Percentiles rank a stretch among this genome's conserved stretches.
Evolutionary conservation across 2,888 invertebrate genomes (phyloP).

Genomic region (Xylota sylvarum): DNA sequence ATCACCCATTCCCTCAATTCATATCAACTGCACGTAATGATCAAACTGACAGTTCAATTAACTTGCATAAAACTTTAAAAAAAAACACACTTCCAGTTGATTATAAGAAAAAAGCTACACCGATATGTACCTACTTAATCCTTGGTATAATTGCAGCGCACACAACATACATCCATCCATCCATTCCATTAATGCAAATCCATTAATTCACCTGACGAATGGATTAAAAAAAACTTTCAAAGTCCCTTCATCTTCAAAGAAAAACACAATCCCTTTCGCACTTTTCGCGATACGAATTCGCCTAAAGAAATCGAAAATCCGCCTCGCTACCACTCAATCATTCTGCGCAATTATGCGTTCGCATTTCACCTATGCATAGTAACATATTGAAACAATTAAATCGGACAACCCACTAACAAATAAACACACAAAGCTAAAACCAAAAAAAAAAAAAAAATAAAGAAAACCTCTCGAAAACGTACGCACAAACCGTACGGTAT

Average conservation of each 20-base stretch:
- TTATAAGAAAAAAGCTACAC: not conserved
- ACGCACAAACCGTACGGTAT: constrained; percentile 53
- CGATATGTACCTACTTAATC: constrained; percentile 14
- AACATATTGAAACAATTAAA: constrained; percentile 74
- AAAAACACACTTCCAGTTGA: not conserved
- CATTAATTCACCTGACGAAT: constrained; percentile 54
- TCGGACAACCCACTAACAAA: constrained; percentile 69
- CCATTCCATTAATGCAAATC: constrained; percentile 41
- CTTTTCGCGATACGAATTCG: not conserved
- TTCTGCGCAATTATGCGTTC: constrained; percentile 70
- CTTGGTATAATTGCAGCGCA: constrained; percentile 19
- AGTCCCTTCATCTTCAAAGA: constrained; percentile 32
- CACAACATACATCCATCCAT: too few relatives aligned
- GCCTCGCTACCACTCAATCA: constrained; percentile 41
- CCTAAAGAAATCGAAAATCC: constrained; percentile 3
- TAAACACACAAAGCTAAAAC: constrained; percentile 39
- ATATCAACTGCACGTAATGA: constrained; percentile 19
- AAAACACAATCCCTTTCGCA: constrained; percentile 26
- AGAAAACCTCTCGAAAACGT: constrained; percentile 24
- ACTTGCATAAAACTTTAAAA: constrained; percentile 7
- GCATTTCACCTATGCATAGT: constrained; percentile 68
- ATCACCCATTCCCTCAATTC: constrained; percentile 25
- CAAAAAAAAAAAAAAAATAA: constrained; percentile 6
- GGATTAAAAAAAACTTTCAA: constrained; percentile 28
- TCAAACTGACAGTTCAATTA: constrained; percentile 48